These are phyloP conservation scores for Mormoops blainvillei DNA, from an alignment of 2,113 vertebrate genomes.

Conservation along the genomic window DNA sequence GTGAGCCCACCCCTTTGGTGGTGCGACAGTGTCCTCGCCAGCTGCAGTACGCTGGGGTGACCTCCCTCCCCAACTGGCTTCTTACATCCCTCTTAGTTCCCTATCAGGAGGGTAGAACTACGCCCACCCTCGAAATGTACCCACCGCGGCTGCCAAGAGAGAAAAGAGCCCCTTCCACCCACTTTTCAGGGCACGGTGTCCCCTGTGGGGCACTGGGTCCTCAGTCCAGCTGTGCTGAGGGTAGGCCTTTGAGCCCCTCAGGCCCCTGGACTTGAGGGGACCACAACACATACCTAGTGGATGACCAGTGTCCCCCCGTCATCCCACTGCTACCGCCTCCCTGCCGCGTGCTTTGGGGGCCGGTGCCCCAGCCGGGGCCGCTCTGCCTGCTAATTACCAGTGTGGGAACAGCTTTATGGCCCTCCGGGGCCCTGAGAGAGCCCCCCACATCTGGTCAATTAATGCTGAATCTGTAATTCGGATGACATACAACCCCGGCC, in stretches of 20 bases:
- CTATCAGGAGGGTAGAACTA: background rate
- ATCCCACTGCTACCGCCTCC: no score
- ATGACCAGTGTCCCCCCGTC: background rate
- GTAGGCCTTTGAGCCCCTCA: background rate
- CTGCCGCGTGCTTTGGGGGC: background rate
- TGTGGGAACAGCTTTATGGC: slow-evolving; percentile 29
- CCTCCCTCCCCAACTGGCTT: no score
- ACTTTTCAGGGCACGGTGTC: background rate
- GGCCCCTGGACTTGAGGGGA: background rate
- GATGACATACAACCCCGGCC: slow-evolving; percentile 36
- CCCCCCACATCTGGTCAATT: slow-evolving; percentile 68
- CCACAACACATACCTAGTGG: background rate
- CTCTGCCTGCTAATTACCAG: slow-evolving; percentile 34
- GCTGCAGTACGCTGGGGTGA: background rate
- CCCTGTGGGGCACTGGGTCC: accelerated
- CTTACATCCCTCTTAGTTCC: background rate
- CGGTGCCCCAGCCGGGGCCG: background rate
- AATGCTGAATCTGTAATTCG: slow-evolving; percentile 63
- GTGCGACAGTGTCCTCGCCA: accelerated
- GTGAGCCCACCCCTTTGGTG: background rate
- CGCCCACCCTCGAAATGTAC: accelerated
- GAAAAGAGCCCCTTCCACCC: background rate
- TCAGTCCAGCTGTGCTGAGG: background rate
- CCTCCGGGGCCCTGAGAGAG: background rate
- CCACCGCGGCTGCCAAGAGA: background rate